Percentiles rank a stretch among this genome's conserved stretches.
These are phyloP conservation scores for Sebastes minor DNA, from an alignment of 2,797 vertebrate species.

Conservation along the genomic window DNA sequence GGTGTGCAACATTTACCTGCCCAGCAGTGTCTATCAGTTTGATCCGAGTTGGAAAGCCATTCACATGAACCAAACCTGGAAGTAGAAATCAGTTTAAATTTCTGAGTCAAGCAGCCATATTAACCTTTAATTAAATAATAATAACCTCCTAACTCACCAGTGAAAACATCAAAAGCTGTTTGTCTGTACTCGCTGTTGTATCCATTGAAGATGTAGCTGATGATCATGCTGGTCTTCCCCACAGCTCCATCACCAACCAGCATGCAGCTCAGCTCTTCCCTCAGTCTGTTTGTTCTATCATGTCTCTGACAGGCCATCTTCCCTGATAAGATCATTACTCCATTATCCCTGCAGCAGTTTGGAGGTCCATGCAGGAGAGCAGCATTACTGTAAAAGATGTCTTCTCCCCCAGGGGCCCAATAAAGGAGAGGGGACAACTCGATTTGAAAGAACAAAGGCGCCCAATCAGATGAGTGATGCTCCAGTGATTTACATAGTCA, in stretches of 20 bases:
- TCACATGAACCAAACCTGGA: constrained; percentile 91
- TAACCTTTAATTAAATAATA: neutral
- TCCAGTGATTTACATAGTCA: constrained; percentile 55
- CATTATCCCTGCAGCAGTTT: constrained; percentile 19
- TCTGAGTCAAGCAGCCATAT: neutral
- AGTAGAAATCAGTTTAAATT: neutral
- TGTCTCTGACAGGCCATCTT: constrained; percentile 57
- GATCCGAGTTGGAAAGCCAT: constrained; percentile 89
- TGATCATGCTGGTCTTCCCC: constrained; percentile 94
- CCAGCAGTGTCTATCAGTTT: constrained; percentile 95
- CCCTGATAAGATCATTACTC: neutral
- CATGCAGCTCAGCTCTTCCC: constrained; percentile 85
- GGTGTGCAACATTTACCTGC: constrained; percentile 84
- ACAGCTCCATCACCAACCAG: constrained; percentile 94
- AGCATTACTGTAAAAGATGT: constrained; percentile 49
- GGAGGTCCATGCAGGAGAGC: constrained; percentile 11
- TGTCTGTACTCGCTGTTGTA: constrained; percentile 92
- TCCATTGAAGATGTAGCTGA: constrained; percentile 95
- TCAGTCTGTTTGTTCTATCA: constrained; percentile 40
- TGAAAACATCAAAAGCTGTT: constrained; percentile 94
- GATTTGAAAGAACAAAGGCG: constrained; percentile 76
- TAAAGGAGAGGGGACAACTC: constrained; percentile 54
- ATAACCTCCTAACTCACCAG: constrained; percentile 77
- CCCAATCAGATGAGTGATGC: constrained; percentile 63
- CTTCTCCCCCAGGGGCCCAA: neutral